Conservation (phyloP, 1,140 invertebrate genomes). For the Pseudomyrmex flavicornis region DNA sequence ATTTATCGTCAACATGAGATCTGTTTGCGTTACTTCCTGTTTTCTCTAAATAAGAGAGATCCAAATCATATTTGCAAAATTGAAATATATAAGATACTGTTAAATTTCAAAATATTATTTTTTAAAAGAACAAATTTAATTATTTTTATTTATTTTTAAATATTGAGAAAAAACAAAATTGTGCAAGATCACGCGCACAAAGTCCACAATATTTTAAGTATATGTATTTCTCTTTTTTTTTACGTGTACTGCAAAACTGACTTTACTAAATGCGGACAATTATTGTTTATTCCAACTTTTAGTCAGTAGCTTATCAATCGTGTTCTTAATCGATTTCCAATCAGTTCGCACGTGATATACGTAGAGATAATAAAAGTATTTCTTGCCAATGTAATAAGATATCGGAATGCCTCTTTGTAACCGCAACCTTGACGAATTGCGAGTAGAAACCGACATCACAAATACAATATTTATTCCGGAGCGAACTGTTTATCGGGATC, state of each 20-base stretch:
- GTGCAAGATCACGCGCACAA: neutral
- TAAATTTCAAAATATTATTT: neutral
- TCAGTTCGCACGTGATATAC: neutral
- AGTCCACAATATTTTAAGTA: neutral
- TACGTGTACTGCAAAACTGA: neutral
- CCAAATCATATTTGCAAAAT: neutral
- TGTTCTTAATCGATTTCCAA: slow-evolving; percentile 43
- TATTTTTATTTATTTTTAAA: no score
- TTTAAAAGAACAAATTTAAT: no score
- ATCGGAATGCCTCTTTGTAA: slow-evolving; percentile 41
- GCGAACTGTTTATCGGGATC: slow-evolving; percentile 5
- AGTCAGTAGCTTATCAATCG: slow-evolving; percentile 29
- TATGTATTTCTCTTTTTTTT: neutral
- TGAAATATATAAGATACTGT: neutral
- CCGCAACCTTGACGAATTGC: slow-evolving; percentile 42
- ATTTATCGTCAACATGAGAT: neutral
- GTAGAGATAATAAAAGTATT: slow-evolving; percentile 17
- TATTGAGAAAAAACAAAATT: no score
- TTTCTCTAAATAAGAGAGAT: neutral
- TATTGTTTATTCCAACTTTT: slow-evolving; percentile 29
- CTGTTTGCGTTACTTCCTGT: slow-evolving; percentile 1
- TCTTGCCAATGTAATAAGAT: slow-evolving; percentile 41
- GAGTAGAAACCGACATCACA: slow-evolving; percentile 4
- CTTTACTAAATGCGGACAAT: slow-evolving; percentile 26
- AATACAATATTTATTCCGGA: slow-evolving; percentile 32